Evolutionary conservation across 2,888 invertebrate species (phyloP), one percentile per base, ranked within the genome.

Genomic region (Tetropium fuscum): DNA sequence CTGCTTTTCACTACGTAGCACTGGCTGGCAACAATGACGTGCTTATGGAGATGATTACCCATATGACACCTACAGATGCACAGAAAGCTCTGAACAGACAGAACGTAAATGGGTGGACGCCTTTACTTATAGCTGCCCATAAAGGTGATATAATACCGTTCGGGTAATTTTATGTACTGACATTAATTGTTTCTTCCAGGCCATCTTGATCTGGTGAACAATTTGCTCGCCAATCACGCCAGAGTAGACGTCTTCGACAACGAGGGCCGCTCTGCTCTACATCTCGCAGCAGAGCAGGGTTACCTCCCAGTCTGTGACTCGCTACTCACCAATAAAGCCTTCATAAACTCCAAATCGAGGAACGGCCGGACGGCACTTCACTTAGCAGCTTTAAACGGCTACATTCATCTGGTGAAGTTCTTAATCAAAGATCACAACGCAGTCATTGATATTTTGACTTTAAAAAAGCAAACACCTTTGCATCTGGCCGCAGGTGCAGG

Each of bases 201-300:
- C 3, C 98, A 99, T 80, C 91, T 94, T 85, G 94, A 95, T 77
- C 89, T 98, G 70, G 96, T 98, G 34, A 93, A 87, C 75, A 94
- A 93, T 61, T 85, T 98, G 55, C 85, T 98, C 58, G 87, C 92
- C 30, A 96, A 98, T 82, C 97, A 98, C 80, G 98, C 98, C 5
- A 88, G 99, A 78, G 98, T 99, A 11, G 99, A 99, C 80, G 98
- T 99, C 0, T 99, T 99, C 81, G 99, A 99, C 80, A 91, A 90
- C 66, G 98, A 98, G 82, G 95, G 95, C 22, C 85, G 98, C 74
- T 98, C 98, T 1, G 98, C 98, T 0, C 85, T 98, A 45, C 98
- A 98, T 82, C 84, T 98, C 71, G 97, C 97, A 8, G 96, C 97
- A 0, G 97, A 98, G 82, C 92, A 92, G 74, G 98, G 98, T 2